Evolutionary conservation across 2,888 invertebrate species (phyloP).

Genomic region (Nesidiocoris tenuis): DNA sequence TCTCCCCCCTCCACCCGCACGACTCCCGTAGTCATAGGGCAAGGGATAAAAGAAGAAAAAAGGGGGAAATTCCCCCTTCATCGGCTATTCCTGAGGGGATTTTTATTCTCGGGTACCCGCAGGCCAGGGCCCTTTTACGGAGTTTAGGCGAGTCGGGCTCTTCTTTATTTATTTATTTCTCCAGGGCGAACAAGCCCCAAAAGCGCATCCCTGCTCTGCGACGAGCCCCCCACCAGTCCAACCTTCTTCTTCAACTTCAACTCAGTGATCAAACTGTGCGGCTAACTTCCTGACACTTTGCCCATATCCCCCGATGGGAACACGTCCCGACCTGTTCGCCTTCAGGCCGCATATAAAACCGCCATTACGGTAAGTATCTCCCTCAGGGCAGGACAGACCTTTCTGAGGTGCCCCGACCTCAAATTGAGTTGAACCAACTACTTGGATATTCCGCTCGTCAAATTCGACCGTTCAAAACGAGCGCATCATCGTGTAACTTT

Average conservation of each 20-base stretch:
- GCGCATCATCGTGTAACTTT: neutral
- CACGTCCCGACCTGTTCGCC: slow-evolving; percentile 12
- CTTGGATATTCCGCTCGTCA: slow-evolving; percentile 39
- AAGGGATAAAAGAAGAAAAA: neutral
- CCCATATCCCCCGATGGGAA: neutral
- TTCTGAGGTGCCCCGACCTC: neutral
- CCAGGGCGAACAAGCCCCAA: neutral
- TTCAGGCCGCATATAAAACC: slow-evolving; percentile 36
- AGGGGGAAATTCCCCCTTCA: neutral
- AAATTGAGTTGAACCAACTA: slow-evolving; percentile 38
- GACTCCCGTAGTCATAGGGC: neutral
- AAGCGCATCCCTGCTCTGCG: neutral
- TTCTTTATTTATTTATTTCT: slow-evolving; percentile 33
- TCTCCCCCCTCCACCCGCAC: neutral
- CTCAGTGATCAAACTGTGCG: slow-evolving; percentile 32
- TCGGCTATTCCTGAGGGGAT: slow-evolving; percentile 18
- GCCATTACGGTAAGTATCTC: slow-evolving; percentile 21
- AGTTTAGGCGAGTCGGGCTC: slow-evolving; percentile 10
- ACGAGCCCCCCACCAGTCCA: slow-evolving; percentile 6
- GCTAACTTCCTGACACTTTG: slow-evolving; percentile 35
- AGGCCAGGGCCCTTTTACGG: slow-evolving; percentile 16
- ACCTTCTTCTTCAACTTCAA: slow-evolving; percentile 8
- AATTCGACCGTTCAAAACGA: slow-evolving; percentile 9
- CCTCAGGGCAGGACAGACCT: slow-evolving; percentile 7
- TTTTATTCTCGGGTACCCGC: slow-evolving; percentile 26